Conservation (phyloP, 2,888 invertebrate species). For the Cinara cedri region DNA sequence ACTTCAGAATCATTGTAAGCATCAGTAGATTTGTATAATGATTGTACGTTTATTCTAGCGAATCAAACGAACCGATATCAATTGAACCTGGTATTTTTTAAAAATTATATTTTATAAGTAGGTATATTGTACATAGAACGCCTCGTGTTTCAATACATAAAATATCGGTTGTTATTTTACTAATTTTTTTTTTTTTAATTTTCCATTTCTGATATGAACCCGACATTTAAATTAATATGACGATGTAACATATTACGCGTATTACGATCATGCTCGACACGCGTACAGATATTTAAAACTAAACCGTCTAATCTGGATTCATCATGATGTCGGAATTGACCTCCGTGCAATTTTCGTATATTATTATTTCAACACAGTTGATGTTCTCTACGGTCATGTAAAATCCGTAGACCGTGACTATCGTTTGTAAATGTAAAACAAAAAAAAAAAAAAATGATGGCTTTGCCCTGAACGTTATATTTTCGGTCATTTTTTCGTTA, state of each 20-base stretch:
- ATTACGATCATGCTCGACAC: conserved; percentile 24
- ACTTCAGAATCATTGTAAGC: no score
- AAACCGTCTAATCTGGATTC: conserved; percentile 41
- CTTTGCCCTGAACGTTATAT: background rate
- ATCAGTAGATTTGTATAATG: no score
- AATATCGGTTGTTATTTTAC: no score
- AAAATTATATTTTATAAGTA: no score
- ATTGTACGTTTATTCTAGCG: no score
- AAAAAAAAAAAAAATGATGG: background rate
- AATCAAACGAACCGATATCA: no score
- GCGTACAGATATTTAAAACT: conserved; percentile 19
- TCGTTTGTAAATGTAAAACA: background rate
- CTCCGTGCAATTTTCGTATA: conserved; percentile 34
- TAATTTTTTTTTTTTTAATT: no score
- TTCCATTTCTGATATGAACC: background rate
- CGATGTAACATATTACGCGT: no score
- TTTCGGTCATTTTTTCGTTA: conserved; percentile 33
- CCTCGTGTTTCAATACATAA: background rate
- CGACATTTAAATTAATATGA: background rate
- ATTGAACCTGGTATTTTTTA: no score
- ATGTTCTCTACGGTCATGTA: conserved; percentile 8
- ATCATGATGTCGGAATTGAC: conserved; percentile 41
- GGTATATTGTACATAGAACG: no score
- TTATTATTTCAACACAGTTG: conserved; percentile 38
- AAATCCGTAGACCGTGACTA: conserved; percentile 41